Conservation (phyloP, 2,888 invertebrate species). For the Dexiosoma caninum region DNA sequence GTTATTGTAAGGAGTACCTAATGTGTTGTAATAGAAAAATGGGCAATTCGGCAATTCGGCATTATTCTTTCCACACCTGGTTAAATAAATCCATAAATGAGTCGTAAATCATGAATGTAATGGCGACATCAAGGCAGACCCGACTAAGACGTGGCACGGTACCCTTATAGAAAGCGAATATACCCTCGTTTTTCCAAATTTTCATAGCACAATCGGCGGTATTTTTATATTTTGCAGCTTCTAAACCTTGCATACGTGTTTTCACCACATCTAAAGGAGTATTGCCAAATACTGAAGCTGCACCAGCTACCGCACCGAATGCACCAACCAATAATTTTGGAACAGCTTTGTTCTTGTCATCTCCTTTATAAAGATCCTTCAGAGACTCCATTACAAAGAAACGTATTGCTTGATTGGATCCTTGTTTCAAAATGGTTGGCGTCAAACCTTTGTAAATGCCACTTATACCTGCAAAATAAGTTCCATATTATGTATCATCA, state of each 20-base stretch:
- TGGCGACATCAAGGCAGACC: slow-evolving; percentile 98
- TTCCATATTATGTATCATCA: no score
- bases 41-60: neutral
- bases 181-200: slow-evolving; percentile 96
- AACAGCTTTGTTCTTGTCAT: slow-evolving; percentile 88
- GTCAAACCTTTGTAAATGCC: slow-evolving; percentile 96
- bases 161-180: slow-evolving; percentile 98
- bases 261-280: slow-evolving; percentile 99
- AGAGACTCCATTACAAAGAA: slow-evolving; percentile 98
- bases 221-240: slow-evolving; percentile 95
- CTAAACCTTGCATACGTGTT: slow-evolving; percentile 99
- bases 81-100: slow-evolving; percentile 98
- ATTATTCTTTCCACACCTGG: slow-evolving; percentile 83
- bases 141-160: slow-evolving; percentile 96
- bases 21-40: no score
- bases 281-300: slow-evolving; percentile 98
- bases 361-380: slow-evolving; percentile 94
- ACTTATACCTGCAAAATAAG: slow-evolving; percentile 79
- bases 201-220: slow-evolving; percentile 94
- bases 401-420: slow-evolving; percentile 98
- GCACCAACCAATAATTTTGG: slow-evolving; percentile 92
- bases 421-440: slow-evolving; percentile 98
- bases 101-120: slow-evolving; percentile 99
- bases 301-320: slow-evolving; percentile 96
- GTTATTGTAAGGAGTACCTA: neutral